Evolutionary conservation across 35 echinoderm and acorn worm genomes (phyloP), one percentile per base, ranked within the genome.

Genomic region (Amphiura filiformis): DNA sequence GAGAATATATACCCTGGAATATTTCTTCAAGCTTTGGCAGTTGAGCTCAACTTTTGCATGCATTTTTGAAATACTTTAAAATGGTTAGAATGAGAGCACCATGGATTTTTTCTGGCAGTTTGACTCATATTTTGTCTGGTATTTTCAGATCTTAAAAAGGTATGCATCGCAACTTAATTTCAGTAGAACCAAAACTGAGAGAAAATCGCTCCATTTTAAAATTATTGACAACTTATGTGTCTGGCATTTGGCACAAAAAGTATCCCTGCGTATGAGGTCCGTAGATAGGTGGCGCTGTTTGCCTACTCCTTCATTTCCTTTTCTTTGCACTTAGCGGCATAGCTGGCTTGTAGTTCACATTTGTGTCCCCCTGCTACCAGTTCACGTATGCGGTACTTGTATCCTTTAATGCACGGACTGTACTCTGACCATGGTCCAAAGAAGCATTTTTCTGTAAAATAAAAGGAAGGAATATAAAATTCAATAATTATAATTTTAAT

Each of bases 391-490:
- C 78, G 76, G 0, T 56, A 49, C 77, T 80, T 79, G 44, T 56
- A 38, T 1, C 86, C 86, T 12, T 88, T 40, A 0, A 88, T 56
- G 44, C 86, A 88, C 32, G 35, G 78, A 1, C 77, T 56, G 86
- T 47, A 88, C 22, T 56, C 77, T 13, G 32, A 56, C 86, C 86
- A 88, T 35, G 86, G 86, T 80, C 86, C 86, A 36, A 88, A 88
- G 34, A 88, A 80, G 26, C 86, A 88, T 37, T 88, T 88, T 80
- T 88, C 86, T 88, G 65, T 22, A 56, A 22, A 0, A n/a, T n/a
- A n/a, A 33, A 49, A 11, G 47, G n/a, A 39, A 57, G 23, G 39
- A 47, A 49, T 0, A 1, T 32, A 82, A 31, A 82, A 47, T 9
- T 47, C 17, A 47, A 47, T n/a, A n/a, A n/a, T n/a, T n/a, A n/a